Evolutionary conservation across 2,113 vertebrate species (phyloP).

Genomic region (Buteo buteo): DNA sequence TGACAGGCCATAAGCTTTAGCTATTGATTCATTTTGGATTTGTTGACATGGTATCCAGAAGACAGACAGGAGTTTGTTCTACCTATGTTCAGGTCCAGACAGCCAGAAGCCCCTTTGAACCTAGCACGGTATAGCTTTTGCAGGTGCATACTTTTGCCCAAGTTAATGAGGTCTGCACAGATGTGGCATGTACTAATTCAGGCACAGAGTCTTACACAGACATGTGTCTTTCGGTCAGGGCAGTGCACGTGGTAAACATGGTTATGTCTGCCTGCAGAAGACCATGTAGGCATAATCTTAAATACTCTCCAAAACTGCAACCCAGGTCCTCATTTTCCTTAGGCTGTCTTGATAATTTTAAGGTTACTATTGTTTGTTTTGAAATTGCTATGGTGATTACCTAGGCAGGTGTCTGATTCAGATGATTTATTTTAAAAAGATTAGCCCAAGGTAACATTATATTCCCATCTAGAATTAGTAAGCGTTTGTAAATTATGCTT

Average conservation of each 20-base stretch:
- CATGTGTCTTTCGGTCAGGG: background rate
- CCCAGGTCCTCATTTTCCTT: background rate
- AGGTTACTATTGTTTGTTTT: constrained; percentile 18
- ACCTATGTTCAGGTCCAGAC: background rate
- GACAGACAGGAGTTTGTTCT: background rate
- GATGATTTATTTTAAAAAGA: background rate
- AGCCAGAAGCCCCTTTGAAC: background rate
- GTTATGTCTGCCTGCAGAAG: background rate
- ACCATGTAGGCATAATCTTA: background rate
- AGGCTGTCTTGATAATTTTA: background rate
- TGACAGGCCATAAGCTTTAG: background rate
- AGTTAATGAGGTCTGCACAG: background rate
- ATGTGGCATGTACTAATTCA: background rate
- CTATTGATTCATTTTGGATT: background rate
- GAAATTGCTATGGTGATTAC: background rate
- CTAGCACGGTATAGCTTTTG: background rate
- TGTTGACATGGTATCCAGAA: background rate
- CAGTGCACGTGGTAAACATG: background rate
- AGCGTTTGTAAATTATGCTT: background rate
- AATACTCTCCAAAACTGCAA: background rate
- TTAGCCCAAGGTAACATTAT: constrained; percentile 35
- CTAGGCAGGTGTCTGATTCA: background rate
- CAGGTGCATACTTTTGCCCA: background rate
- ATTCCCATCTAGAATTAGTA: background rate
- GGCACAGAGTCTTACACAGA: background rate